These are phyloP conservation scores for Tachina grossa DNA, from an alignment of 2,888 invertebrate species.

Conservation along the genomic window DNA sequence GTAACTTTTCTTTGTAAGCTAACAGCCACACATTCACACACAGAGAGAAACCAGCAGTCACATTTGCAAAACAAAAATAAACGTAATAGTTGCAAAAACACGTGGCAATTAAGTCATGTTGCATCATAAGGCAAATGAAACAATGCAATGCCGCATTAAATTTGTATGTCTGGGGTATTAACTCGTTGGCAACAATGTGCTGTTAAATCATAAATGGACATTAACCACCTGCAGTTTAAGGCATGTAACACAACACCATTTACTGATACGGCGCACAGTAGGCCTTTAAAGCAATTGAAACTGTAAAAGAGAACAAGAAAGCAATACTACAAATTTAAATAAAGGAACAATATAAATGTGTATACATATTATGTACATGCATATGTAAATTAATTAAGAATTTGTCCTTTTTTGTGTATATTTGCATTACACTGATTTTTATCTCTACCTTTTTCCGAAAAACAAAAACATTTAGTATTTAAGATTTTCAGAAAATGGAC, in stretches of 20 bases:
- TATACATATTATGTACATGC: too few relatives aligned
- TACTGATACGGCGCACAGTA: background rate
- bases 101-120: constrained; percentile 59
- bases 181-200: constrained; percentile 11
- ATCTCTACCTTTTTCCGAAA: constrained; percentile 2
- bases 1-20: background rate
- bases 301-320: constrained; percentile 12
- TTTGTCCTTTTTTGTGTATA: constrained; percentile 4
- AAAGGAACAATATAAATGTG: constrained; percentile 2
- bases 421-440: background rate
- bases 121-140: constrained; percentile 41
- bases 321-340: constrained; percentile 23
- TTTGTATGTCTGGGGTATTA: constrained; percentile 16
- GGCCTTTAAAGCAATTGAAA: constrained; percentile 56
- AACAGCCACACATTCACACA: background rate
- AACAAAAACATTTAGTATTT: constrained; percentile 33
- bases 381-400: constrained; percentile 2
- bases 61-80: background rate
- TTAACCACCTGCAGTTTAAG: constrained; percentile 43
- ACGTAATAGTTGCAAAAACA: constrained; percentile 34
- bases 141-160: constrained; percentile 15
- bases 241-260: constrained; percentile 16
- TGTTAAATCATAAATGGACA: constrained; percentile 8
- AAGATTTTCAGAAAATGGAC: background rate
- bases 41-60: too few relatives aligned